Evolutionary conservation across 2,797 vertebrate genomes (phyloP).

Genomic region (Onychomys torridus): DNA sequence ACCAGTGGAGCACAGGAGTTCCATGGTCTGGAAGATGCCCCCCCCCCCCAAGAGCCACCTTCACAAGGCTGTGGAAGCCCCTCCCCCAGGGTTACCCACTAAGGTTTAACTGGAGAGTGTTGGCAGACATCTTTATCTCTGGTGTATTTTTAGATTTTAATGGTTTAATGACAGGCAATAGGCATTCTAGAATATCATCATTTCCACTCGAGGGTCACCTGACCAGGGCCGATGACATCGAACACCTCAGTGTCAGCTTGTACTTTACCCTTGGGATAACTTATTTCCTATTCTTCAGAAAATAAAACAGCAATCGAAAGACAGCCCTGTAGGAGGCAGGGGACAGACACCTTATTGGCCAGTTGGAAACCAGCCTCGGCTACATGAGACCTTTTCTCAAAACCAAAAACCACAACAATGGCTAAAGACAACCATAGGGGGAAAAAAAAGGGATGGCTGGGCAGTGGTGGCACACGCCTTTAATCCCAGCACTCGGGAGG

Average conservation of each 20-base stretch:
- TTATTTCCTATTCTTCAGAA: conserved; percentile 21
- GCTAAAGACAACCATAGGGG: background rate
- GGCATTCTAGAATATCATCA: background rate
- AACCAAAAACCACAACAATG: background rate
- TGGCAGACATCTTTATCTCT: background rate
- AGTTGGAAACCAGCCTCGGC: background rate
- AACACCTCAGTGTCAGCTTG: conserved; percentile 7
- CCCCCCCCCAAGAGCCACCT: background rate
- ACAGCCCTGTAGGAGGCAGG: background rate
- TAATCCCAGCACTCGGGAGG: too few relatives aligned
- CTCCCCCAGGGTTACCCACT: background rate
- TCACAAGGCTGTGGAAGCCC: background rate
- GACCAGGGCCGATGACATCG: background rate
- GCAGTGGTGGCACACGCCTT: too few relatives aligned
- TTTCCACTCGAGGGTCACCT: conserved; percentile 38
- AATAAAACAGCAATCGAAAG: background rate
- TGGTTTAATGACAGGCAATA: conserved; percentile 36
- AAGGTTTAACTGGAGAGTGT: background rate
- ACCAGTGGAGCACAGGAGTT: background rate
- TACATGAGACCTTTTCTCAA: background rate
- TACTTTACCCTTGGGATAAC: conserved; percentile 55
- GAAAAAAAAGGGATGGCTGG: too few relatives aligned
- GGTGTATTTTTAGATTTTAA: conserved; percentile 23
- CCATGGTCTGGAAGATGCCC: background rate
- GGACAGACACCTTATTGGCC: too few relatives aligned